phyloP scores from a whole-genome alignment of 2,797 vertebrate genomes.

The Aeoliscus strigatus region DNA sequence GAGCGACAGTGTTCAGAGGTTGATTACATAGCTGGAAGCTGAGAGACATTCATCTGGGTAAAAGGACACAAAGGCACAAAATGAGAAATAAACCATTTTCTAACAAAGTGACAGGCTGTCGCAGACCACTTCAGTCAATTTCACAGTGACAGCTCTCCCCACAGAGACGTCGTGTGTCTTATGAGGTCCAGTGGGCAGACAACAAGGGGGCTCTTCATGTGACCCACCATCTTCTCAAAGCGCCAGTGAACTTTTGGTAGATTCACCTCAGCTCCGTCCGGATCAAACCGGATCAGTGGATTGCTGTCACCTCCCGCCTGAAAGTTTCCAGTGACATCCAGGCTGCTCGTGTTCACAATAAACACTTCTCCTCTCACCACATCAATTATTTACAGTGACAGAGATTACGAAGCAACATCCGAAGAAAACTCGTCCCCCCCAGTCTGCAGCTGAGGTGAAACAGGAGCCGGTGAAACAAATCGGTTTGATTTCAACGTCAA shows the following conservation, averaged over 20 bases:
- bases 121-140: slow-evolving; percentile 16
- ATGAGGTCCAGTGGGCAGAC: too few species aligned
- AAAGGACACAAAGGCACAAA: slow-evolving; percentile 26
- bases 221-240: not conserved
- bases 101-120: slow-evolving; percentile 35
- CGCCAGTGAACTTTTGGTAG: too few species aligned
- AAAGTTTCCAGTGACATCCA: slow-evolving; percentile 15
- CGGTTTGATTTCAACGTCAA: slow-evolving; percentile 17
- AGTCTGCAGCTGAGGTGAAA: too few species aligned
- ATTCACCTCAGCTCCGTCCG: slow-evolving; percentile 16
- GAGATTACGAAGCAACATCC: slow-evolving; percentile 37
- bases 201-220: slow-evolving; percentile 10
- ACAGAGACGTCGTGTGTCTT: too few species aligned
- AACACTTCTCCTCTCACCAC: slow-evolving; percentile 36
- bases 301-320: slow-evolving; percentile 19
- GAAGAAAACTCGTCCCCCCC: too few species aligned
- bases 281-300: slow-evolving; percentile 9
- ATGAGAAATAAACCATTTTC: slow-evolving; percentile 39
- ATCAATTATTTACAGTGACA: slow-evolving; percentile 55
- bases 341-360: slow-evolving; percentile 33
- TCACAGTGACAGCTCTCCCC: too few species aligned
- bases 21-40: slow-evolving; percentile 45
- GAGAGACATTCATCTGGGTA: slow-evolving; percentile 19
- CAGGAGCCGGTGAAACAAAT: slow-evolving; percentile 14
- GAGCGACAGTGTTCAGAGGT: slow-evolving; percentile 24